Base-by-base conservation (phyloP, 2,797 vertebrate species). In the Scarus forsteni region DNA sequence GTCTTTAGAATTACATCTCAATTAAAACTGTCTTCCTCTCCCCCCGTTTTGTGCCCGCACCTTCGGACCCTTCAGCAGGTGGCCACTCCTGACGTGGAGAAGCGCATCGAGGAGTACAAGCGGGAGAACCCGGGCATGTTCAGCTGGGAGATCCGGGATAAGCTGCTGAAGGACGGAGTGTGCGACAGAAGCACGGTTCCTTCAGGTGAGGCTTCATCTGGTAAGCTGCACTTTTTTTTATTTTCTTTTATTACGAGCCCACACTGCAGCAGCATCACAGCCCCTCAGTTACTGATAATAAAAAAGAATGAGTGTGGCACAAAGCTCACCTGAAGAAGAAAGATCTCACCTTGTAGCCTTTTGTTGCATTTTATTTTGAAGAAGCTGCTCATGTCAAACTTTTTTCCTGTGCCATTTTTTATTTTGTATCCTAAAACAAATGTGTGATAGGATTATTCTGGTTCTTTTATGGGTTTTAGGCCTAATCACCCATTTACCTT, bases 131-230 rank as follows among this genome's bases (percentile, higher is more conserved):
- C 98, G 0, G 98, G 97, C 3, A 99, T 99, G 98, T 99, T 99
- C 92, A 99, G 98, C 90, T 99, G 98, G 97, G 98, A 99, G 92
- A 99, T 99, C 93, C 95, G 98, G 60, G 98, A 99, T 92, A 93
- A 97, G 75, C 95, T 99, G 85, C 95, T 99, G 80, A 99, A 99
- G 91, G 98, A 99, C 5, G 98, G 98, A 2, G 96, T 98, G 93
- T 99, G 98, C 27, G 97, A 99, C 93, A 94, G 98, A 83, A 96
- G 96, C 95, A 97, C 97, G 0, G 97, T 98, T 90, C 98, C 98
- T 95, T 99, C 98, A 98, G 98, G 98, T 99, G 97, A 98, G 98
- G 93, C 92, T 86, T 93, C 94, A 88, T 94, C 94, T 92, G 94
- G 95, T 95, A 95, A 95, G 94, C 92, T 92, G 83, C 86, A 89